Evolutionary conservation across 2,888 invertebrate genomes (phyloP), one percentile per base, ranked within the genome.

Genomic region (Aphrophora alni): DNA sequence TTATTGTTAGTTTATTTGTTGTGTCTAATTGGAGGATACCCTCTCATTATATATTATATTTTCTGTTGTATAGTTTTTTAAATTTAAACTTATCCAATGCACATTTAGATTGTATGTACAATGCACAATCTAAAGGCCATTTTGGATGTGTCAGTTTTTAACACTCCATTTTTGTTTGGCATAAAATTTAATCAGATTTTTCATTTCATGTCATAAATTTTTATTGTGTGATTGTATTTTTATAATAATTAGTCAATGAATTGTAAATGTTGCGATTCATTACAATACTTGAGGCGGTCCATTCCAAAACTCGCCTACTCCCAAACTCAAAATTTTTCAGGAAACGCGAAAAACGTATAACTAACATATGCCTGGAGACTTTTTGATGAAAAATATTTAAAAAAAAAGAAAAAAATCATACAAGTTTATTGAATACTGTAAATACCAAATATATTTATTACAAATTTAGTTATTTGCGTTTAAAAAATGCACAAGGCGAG

Each of bases 1-100:
- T 44, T 44, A 44, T 44, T 14, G 44, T 44, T 44, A 44, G 44
- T 44, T 44, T 44, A 44, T 44, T 44, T 44, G 44, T 44, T 44
- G 1, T 3, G 3, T 4, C 12, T 8, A 44, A 44, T 71, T 26
- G 77, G 77, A 78, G 77, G 71, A 21, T 33, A 38, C 71, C 71
- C 77, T 71, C 77, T 44, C 77, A 71, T n/a, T n/a, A n/a, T 70
- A 38, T 71, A 70, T 71, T 71, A 78, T 78, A 78, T 78, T 78
- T 78, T 78, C 70, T 78, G 38, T 78, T 68, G 44, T 44, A 12
- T 44, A 44, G 44, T 44, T 44, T 44, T 44, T 44, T 7, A 33
- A 44, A 44, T 44, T 44, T 44, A 8, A 44, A 44, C 44, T 44
- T 44, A 17, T 33, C 33, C 8, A 44, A 14, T 8, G 44, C 44